These are phyloP conservation scores for Epicampocera succincta DNA, from an alignment of 2,888 invertebrate species.

Conservation along the genomic window DNA sequence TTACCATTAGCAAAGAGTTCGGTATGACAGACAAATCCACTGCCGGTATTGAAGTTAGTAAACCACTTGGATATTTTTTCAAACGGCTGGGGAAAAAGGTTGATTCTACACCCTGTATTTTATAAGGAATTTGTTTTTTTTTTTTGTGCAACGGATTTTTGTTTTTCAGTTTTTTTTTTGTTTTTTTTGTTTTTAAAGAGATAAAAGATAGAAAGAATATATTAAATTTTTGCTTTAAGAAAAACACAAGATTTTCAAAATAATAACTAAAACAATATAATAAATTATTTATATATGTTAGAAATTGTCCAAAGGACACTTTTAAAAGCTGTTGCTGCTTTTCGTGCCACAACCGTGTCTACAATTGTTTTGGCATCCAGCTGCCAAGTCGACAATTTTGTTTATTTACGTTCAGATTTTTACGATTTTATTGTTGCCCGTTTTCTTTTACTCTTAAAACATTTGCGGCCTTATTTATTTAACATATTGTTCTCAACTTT, in stretches of 20 bases:
- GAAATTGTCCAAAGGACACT: too few relatives aligned
- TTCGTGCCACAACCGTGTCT: background rate
- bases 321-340: background rate
- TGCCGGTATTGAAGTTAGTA: conserved; percentile 81
- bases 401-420: background rate
- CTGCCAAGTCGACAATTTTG: background rate
- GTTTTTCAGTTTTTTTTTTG: background rate
- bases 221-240: conserved; percentile 24
- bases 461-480: too few relatives aligned
- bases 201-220: conserved; percentile 19
- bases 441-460: too few relatives aligned
- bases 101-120: conserved; percentile 81
- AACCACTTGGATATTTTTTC: conserved; percentile 82
- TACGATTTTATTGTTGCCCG: too few relatives aligned
- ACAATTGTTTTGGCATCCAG: too few relatives aligned
- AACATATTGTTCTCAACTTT: too few relatives aligned
- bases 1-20: conserved; percentile 81
- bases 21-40: conserved; percentile 81
- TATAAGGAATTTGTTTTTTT: background rate
- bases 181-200: conserved; percentile 10
- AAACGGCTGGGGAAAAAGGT: conserved; percentile 81
- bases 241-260: conserved; percentile 1
- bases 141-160: too few relatives aligned
- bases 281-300: background rate
- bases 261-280: background rate